Evolutionary conservation across 1,140 invertebrate genomes (phyloP), one percentile per base, ranked within the genome.

Genomic region (Pseudomyrmex cubaensis): DNA sequence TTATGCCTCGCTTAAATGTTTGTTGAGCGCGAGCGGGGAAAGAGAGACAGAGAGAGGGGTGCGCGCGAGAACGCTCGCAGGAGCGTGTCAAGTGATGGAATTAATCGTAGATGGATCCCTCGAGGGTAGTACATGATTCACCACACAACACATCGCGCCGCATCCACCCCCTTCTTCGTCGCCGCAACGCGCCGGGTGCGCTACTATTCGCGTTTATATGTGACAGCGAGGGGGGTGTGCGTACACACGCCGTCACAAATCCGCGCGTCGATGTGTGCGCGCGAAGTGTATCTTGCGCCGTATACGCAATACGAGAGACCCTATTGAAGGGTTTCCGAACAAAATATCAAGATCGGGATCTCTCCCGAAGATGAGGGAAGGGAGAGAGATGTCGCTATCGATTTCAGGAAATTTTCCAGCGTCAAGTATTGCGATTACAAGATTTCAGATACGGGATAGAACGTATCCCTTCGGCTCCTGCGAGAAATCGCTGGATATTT

Each of bases 31-130:
- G 64, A 22, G 22, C n/a, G 56, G 35, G 20, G 50, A 52, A 52
- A 13, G 8, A 52, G 10, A 13, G 9, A 52, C 12, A 35, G 5
- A 35, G 35, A 35, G 35, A 12, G 46, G 69, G 70, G 72, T 63
- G 80, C 70, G 61, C 59, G 83, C 73, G 83, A 67, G 59, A 64
- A 67, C 76, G 64, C 76, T 72, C 78, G 61, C 78, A 59, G 87
- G 72, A 86, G 88, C 88, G 88, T 85, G 88, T 89, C 88, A 89
- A 89, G 88, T 89, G 88, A 89, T 87, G 88, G 88, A 89, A 89
- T 89, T 89, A 89, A 89, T 89, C 88, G 88, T 87, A 83, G 88
- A 89, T 89, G 87, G 88, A 87, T 77, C 88, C 88, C 87, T 85
- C 70, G 88, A 77, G 88, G 87, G 84, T 89, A 80, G 88, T 54